Conservation (phyloP, 1,140 invertebrate genomes). For the Subanguina moxae region DNA sequence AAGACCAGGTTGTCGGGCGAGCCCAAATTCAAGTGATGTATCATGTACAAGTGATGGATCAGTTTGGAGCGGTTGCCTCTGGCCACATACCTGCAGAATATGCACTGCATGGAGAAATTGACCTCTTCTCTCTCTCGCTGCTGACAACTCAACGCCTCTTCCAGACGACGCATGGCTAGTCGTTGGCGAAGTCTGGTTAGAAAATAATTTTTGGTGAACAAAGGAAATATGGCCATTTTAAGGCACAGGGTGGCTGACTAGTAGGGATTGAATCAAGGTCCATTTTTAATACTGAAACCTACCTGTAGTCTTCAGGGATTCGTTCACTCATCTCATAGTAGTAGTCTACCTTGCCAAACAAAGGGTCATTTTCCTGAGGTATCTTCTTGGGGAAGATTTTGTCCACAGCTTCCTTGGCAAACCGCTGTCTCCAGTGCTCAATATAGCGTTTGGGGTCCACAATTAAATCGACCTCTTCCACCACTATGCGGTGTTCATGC, state of each 20-base stretch:
- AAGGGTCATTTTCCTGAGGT: conserved; percentile 39
- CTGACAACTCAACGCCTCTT: conserved; percentile 54
- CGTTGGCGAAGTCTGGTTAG: conserved; percentile 48
- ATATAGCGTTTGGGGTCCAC: conserved; percentile 55
- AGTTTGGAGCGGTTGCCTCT: conserved; percentile 57
- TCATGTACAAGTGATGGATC: conserved; percentile 59
- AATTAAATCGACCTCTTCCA: conserved; percentile 57
- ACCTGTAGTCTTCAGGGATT: conserved; percentile 38
- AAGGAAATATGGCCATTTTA: too few species aligned
- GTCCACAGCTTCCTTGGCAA: conserved; percentile 50
- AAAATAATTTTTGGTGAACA: too few species aligned
- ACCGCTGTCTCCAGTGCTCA: conserved; percentile 56
- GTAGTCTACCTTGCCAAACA: conserved; percentile 50
- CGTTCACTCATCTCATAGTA: conserved; percentile 53
- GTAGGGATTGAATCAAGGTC: too few species aligned
- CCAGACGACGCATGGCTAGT: conserved; percentile 57
- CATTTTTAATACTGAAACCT: too few species aligned
- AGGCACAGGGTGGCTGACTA: too few species aligned
- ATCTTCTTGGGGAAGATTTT: conserved; percentile 56
- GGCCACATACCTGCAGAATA: conserved; percentile 57
- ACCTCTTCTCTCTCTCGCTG: conserved; percentile 55
- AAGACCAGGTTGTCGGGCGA: conserved; percentile 58
- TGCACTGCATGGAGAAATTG: conserved; percentile 51
- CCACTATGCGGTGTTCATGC: conserved; percentile 45
- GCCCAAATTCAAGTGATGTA: conserved; percentile 57